phyloP scores from a whole-genome alignment of 2,113 vertebrate species.

The Ctenodactylus gundi region DNA sequence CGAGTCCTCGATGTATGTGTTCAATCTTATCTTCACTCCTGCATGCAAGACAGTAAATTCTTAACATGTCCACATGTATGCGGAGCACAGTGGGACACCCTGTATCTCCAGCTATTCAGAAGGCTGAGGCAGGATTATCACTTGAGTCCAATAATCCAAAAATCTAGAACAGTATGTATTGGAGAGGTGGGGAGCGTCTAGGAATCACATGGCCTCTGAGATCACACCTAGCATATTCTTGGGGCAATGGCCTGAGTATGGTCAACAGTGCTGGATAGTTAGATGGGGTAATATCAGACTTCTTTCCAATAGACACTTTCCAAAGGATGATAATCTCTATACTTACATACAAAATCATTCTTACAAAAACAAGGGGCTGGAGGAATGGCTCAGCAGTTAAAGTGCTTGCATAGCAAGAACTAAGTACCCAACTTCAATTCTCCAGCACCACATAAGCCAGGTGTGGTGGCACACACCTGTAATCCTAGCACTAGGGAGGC shows the following conservation, averaged over 20 bases:
- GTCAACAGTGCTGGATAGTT: not conserved
- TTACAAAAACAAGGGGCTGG: too few relatives aligned
- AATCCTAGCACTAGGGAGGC: too few relatives aligned
- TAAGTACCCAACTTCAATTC: too few relatives aligned
- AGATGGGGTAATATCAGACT: not conserved
- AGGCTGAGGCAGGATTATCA: not conserved
- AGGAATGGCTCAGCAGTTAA: too few relatives aligned
- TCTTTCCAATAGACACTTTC: not conserved
- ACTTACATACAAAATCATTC: not conserved
- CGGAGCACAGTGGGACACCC: not conserved
- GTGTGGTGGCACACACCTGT: too few relatives aligned
- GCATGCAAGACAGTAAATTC: not conserved
- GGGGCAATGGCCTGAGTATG: not conserved
- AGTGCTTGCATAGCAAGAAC: too few relatives aligned
- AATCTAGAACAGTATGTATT: not conserved
- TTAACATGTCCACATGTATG: not conserved
- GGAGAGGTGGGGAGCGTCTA: not conserved
- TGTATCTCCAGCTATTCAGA: not conserved
- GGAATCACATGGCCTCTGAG: not conserved
- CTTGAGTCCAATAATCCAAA: not conserved
- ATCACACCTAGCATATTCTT: not conserved
- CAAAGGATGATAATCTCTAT: not conserved
- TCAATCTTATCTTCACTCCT: slow-evolving; percentile 2
- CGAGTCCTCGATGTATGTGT: not conserved
- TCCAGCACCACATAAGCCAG: too few relatives aligned